Conservation (phyloP, 2,113 vertebrate species). For the Erythrolamprus reginae region DNA sequence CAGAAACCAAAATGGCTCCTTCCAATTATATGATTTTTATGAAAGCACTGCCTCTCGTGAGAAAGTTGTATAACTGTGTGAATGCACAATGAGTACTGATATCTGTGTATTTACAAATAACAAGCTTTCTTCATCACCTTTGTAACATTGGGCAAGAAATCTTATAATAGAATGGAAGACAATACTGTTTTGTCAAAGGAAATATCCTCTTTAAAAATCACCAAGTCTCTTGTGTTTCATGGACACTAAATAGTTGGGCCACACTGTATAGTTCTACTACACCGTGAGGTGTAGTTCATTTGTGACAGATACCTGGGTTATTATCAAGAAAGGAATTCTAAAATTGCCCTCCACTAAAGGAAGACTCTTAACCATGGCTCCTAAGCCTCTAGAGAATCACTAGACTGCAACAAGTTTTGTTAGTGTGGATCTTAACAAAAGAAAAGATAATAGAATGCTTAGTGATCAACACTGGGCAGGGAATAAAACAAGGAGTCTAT, state of each 20-base stretch:
- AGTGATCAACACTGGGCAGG: not conserved
- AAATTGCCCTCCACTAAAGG: not conserved
- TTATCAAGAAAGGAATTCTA: not conserved
- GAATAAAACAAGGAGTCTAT: not conserved
- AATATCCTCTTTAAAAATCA: not conserved
- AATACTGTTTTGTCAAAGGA: not conserved
- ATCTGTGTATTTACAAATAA: not conserved
- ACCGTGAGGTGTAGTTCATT: not conserved
- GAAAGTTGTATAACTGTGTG: not conserved
- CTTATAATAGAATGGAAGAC: not conserved
- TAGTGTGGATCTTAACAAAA: not conserved
- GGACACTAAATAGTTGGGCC: not conserved
- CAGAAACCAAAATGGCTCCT: not conserved
- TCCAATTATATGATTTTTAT: not conserved
- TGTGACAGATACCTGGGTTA: not conserved
- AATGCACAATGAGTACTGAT: not conserved
- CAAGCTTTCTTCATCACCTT: not conserved
- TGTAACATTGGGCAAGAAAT: not conserved
- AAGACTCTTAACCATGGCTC: not conserved
- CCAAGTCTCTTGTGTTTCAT: not conserved
- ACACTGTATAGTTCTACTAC: not conserved
- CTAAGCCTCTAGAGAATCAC: not conserved
- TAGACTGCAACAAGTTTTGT: not conserved
- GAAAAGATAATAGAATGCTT: not conserved
- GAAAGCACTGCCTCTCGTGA: not conserved